phyloP scores from a whole-genome alignment of 2,113 vertebrate genomes.

The Plotosus lineatus region DNA sequence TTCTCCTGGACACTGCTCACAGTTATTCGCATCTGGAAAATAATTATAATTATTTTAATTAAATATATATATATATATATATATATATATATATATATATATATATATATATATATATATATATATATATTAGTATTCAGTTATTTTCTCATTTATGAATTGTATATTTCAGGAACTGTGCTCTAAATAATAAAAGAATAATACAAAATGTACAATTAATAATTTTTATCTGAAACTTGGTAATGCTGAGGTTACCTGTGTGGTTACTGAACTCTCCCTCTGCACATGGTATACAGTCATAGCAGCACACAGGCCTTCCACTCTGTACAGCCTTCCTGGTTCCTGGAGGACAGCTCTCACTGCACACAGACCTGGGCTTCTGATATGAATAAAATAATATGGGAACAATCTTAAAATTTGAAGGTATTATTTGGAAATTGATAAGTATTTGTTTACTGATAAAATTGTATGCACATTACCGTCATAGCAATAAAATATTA shows the following conservation, averaged over 20 bases:
- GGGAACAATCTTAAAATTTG: neutral
- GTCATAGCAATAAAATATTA: no score
- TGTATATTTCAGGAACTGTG: slow-evolving; percentile 42
- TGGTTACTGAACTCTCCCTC: neutral
- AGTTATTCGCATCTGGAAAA: slow-evolving; percentile 73
- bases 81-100: no score
- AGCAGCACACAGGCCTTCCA: slow-evolving; percentile 56
- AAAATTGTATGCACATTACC: neutral
- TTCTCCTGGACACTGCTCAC: slow-evolving; percentile 67
- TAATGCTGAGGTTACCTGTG: slow-evolving; percentile 50
- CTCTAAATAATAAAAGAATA: slow-evolving; percentile 51
- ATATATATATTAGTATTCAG: neutral
- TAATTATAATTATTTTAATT: slow-evolving; percentile 12
- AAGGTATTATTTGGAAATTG: neutral
- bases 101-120: no score
- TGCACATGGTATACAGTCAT: slow-evolving; percentile 11
- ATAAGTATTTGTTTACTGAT: neutral
- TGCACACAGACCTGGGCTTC: slow-evolving; percentile 57
- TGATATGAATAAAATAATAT: slow-evolving; percentile 40
- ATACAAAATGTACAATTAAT: slow-evolving; percentile 53
- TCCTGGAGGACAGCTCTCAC: slow-evolving; percentile 1
- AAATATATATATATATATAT: no score
- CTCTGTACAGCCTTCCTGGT: neutral
- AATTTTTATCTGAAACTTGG: slow-evolving; percentile 41
- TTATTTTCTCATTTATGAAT: slow-evolving; percentile 12